Percentiles rank a stretch among this genome's conserved stretches.
phyloP scores from a whole-genome alignment of 2,113 vertebrate species.

The Mustela nigripes region DNA sequence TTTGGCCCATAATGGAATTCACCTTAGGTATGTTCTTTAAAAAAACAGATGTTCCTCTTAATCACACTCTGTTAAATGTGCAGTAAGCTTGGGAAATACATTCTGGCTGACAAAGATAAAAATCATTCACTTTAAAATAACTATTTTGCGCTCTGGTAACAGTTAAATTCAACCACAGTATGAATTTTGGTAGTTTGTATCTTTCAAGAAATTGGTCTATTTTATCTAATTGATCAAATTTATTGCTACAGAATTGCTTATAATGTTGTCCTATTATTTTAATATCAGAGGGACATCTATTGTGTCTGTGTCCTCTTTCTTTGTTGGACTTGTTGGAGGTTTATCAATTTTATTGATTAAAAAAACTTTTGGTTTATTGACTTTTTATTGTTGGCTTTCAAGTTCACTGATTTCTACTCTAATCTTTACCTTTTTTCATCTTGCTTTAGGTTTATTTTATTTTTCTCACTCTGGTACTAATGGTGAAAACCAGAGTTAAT shows the following conservation, averaged over 20 bases:
- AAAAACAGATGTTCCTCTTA: constrained; percentile 65
- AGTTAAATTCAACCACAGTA: too few relatives aligned
- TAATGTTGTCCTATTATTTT: neutral
- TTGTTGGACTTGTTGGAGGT: neutral
- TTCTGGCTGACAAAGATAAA: neutral
- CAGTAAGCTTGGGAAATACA: neutral
- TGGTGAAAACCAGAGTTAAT: neutral
- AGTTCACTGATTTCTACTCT: neutral
- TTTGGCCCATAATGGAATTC: constrained; percentile 69
- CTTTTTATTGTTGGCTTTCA: neutral
- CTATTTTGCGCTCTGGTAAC: too few relatives aligned
- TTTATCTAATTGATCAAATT: neutral
- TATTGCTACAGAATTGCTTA: neutral
- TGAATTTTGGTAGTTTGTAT: neutral
- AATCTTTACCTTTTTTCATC: neutral
- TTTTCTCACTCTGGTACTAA: neutral
- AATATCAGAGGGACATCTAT: neutral
- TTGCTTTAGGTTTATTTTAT: neutral
- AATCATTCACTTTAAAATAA: too few relatives aligned
- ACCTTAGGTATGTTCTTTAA: constrained; percentile 47
- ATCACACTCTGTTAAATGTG: neutral
- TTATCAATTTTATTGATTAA: neutral
- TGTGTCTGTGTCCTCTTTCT: neutral
- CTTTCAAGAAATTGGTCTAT: neutral
- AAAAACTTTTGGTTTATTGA: neutral